phyloP scores from a whole-genome alignment of 2,113 vertebrate species.

The Hippocampus comes region DNA sequence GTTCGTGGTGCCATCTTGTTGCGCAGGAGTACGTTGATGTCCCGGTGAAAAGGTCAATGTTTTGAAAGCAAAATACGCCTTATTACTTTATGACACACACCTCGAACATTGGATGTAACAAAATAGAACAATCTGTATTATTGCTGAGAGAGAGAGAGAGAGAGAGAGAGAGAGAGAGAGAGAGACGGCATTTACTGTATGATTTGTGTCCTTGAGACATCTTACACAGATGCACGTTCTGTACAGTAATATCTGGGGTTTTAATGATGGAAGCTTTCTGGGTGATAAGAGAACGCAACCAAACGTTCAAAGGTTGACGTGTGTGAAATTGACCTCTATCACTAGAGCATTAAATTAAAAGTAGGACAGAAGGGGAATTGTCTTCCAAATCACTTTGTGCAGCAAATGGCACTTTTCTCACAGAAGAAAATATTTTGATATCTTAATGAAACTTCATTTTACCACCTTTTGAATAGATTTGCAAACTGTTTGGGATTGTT shows the following conservation, averaged over 20 bases:
- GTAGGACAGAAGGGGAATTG: not conserved
- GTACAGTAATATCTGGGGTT: not conserved
- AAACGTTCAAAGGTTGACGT: not conserved
- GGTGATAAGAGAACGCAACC: conserved; percentile 5
- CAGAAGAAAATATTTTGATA: conserved; percentile 22
- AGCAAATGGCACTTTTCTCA: conserved; percentile 12
- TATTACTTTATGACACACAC: not conserved
- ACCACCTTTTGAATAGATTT: conserved; percentile 9
- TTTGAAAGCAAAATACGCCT: not conserved
- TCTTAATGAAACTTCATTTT: conserved; percentile 28
- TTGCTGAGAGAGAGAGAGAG: not conserved
- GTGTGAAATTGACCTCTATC: conserved; percentile 5
- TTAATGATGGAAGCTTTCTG: conserved; percentile 2
- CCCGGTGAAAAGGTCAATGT: no score
- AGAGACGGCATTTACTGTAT: not conserved
- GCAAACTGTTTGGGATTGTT: conserved; percentile 3
- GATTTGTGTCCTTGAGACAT: not conserved
- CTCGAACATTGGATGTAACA: not conserved
- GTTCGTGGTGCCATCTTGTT: no score
- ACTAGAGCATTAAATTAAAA: conserved; percentile 9
- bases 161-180: not conserved
- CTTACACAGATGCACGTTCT: not conserved
- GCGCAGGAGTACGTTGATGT: no score
- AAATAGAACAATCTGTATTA: not conserved
- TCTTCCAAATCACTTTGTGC: not conserved